Conservation (phyloP, 2,113 vertebrate genomes). For the Mohoua ochrocephala region DNA sequence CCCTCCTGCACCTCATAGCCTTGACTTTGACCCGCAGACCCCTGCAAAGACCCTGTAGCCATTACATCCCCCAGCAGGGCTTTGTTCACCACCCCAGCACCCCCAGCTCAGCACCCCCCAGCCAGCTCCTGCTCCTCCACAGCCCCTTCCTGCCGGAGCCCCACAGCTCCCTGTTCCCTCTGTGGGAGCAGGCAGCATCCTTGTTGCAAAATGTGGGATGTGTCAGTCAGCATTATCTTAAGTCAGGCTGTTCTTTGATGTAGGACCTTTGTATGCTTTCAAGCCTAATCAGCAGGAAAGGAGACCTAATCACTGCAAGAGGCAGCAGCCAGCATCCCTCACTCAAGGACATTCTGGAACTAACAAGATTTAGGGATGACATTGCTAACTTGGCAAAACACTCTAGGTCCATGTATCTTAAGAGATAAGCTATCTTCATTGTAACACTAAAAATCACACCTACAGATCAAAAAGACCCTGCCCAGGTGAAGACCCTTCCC, state of each 20-base stretch:
- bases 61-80: background rate
- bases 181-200: background rate
- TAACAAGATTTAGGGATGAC: background rate
- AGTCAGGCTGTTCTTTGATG: background rate
- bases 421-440: background rate
- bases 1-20: background rate
- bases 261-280: background rate
- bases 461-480: background rate
- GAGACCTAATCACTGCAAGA: background rate
- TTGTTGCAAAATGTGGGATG: background rate
- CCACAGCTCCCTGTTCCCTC: background rate
- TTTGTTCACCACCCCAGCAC: background rate
- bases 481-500: background rate
- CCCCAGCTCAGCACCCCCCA: background rate
- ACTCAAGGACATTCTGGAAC: background rate
- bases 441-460: background rate
- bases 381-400: background rate
- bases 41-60: background rate
- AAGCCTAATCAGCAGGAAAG: background rate
- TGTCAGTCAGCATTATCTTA: background rate
- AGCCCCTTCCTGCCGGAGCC: accelerated
- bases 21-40: background rate
- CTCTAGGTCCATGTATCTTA: background rate
- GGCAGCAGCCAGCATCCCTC: background rate
- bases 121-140: background rate